These are phyloP conservation scores for Fratercula arctica DNA, from an alignment of 2,797 vertebrate genomes.

Conservation along the genomic window DNA sequence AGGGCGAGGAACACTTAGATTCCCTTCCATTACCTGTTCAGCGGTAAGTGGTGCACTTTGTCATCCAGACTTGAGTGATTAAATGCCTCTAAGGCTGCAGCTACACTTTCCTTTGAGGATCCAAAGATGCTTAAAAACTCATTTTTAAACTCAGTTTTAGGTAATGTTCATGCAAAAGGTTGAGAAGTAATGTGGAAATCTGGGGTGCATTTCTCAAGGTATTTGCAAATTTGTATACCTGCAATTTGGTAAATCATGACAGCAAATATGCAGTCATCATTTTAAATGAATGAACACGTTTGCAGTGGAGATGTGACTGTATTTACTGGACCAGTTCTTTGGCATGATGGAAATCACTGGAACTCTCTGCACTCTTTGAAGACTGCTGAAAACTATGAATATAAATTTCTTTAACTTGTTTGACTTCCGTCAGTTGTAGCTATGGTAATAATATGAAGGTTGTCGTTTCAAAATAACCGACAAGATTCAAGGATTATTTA, in stretches of 20 bases:
- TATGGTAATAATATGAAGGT: neutral
- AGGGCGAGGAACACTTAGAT: slow-evolving; percentile 57
- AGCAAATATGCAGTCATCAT: neutral
- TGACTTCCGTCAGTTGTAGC: neutral
- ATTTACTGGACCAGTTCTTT: neutral
- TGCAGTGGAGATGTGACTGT: neutral
- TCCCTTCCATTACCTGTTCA: slow-evolving; percentile 69
- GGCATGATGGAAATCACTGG: neutral
- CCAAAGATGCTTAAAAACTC: neutral
- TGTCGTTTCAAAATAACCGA: neutral
- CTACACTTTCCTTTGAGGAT: neutral
- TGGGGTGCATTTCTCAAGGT: neutral
- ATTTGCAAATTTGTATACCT: neutral
- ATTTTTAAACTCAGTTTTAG: neutral
- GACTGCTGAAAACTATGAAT: neutral
- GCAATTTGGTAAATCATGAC: neutral
- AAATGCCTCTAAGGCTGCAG: neutral
- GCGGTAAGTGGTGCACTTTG: slow-evolving; percentile 68
- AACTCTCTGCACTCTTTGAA: neutral
- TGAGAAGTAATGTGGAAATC: neutral
- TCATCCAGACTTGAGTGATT: neutral
- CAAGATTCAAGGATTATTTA: neutral
- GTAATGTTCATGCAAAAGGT: neutral
- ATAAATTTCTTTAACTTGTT: neutral
- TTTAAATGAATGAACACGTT: neutral